These are phyloP conservation scores for Lagopus leucura DNA, from an alignment of 2,113 vertebrate species.

Conservation along the genomic window DNA sequence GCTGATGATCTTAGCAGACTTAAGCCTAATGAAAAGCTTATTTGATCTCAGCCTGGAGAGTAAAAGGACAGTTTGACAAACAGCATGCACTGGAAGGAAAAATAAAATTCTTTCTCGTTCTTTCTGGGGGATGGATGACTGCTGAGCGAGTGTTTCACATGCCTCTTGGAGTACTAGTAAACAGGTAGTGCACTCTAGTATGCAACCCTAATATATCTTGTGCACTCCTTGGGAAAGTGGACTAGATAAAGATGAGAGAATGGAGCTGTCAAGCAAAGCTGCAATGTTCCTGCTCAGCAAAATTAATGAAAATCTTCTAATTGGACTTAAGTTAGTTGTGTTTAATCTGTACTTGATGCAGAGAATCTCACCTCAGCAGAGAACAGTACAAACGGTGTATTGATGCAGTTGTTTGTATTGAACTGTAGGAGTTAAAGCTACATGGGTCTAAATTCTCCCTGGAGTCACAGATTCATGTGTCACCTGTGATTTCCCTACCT, in stretches of 20 bases:
- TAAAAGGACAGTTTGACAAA: conserved; percentile 48
- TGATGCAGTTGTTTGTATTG: not conserved
- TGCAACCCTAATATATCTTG: not conserved
- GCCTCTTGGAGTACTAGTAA: not conserved
- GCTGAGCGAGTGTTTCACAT: conserved; percentile 26
- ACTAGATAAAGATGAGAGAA: not conserved
- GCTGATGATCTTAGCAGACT: conserved; percentile 64
- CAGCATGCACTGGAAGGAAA: not conserved
- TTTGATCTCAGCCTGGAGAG: conserved; percentile 48
- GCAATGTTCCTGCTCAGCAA: not conserved
- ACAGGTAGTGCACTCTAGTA: not conserved
- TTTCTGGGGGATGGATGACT: not conserved
- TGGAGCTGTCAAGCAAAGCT: not conserved
- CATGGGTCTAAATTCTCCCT: not conserved
- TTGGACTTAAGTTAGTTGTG: not conserved
- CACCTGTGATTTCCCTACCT: not conserved
- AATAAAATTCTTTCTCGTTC: conserved; percentile 8
- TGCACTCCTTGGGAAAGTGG: not conserved
- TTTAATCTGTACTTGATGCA: not conserved
- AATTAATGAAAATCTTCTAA: not conserved
- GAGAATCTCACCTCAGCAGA: not conserved
- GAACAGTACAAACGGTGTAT: not conserved
- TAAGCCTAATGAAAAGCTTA: conserved; percentile 47
- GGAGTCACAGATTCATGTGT: not conserved
- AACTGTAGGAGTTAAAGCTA: not conserved